These are phyloP conservation scores for Myzus persicae DNA, from an alignment of 1,140 invertebrate species.

Conservation along the genomic window DNA sequence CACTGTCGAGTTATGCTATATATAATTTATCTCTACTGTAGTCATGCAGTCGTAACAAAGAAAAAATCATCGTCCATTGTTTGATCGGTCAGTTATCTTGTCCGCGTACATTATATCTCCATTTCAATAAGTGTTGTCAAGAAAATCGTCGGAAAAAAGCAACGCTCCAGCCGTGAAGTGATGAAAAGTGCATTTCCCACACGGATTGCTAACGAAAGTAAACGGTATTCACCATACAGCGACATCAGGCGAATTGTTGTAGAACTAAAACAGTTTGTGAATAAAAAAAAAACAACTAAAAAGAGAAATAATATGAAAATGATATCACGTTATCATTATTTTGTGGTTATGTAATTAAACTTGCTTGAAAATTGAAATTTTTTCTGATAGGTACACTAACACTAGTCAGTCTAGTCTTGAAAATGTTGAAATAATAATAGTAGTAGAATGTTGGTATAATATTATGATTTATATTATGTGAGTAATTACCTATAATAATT, in stretches of 20 bases:
- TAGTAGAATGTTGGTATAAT: no score
- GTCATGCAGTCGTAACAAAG: not conserved
- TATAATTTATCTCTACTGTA: not conserved
- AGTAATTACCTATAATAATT: not conserved
- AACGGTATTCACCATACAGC: not conserved
- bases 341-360: not conserved
- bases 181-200: no score
- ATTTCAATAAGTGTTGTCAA: accelerated
- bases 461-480: not conserved
- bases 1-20: not conserved
- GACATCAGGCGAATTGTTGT: not conserved
- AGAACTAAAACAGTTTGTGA: not conserved
- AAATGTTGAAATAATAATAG: no score
- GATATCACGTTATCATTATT: not conserved
- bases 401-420: no score
- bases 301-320: not conserved
- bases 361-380: not conserved
- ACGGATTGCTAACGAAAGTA: not conserved
- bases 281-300: not conserved
- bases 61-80: not conserved
- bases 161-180: no score
- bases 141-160: no score
- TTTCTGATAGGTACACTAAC: not conserved
- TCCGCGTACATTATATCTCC: not conserved
- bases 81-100: not conserved